Evolutionary conservation across 2,113 vertebrate genomes (phyloP), one percentile per base, ranked within the genome.

Genomic region (Macrotus californicus): DNA sequence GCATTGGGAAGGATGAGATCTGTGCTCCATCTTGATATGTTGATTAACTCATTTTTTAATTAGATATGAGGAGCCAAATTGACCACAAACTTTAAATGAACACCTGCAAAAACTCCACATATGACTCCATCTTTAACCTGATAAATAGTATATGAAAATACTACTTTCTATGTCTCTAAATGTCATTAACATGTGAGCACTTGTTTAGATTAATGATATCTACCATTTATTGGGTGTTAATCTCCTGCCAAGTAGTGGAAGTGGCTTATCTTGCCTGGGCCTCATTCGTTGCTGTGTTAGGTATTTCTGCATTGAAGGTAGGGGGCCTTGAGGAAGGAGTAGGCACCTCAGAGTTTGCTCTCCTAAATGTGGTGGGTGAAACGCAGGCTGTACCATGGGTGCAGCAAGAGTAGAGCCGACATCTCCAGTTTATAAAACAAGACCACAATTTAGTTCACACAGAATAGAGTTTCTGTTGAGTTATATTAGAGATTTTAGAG

Each of bases 231-330:
- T 26, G 13, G 56, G 1, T 31, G 11, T 7, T 54, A 1, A 36
- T 59, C 18, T 88, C 7, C 34, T 19, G 13, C 15, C 29, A 4
- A 39, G 67, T 10, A 14, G 46, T 22, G 61, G 24, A 36, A n/a
- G 3, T 11, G 19, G 4, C n/a, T 14, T 5, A 6, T 31, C 43
- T 46, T 10, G 6, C 4, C 39, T 12, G 6, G 3, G 48, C n/a
- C 13, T 8, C 2, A 0, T 1, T 6, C 3, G 0, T 3, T 3
- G n/a, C 21, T 3, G 4, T 19, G 29, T 18, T 5, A 52, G 14
- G 1, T 4, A 2, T 26, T 77, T 36, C 36, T 2, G 6, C 2
- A 4, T 7, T 18, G 61, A 36, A 24, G 76, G 21, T 5, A 18
- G 13, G 16, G 12, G 12, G 41, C 21, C 64, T 52, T 6, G 54